These are phyloP conservation scores for Phrynocephalus vlangalii DNA, from an alignment of 2,797 vertebrate genomes.

Conservation along the genomic window DNA sequence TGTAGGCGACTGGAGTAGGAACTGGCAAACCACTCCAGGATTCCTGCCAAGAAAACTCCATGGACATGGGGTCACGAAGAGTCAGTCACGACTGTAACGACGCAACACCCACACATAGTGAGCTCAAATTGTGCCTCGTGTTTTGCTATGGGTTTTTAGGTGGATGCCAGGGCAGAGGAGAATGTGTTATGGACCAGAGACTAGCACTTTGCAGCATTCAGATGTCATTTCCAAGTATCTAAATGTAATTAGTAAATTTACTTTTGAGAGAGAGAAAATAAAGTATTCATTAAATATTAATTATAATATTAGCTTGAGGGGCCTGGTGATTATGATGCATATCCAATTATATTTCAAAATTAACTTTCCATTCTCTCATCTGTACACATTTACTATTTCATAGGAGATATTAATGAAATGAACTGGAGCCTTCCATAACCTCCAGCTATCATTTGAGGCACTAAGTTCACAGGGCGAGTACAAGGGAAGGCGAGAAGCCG, in stretches of 20 bases:
- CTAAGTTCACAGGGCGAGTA: conserved; percentile 32
- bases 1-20: too few relatives aligned
- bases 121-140: too few relatives aligned
- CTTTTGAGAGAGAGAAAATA: neutral
- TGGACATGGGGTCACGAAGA: too few relatives aligned
- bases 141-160: too few relatives aligned
- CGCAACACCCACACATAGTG: too few relatives aligned
- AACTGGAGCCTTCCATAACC: neutral
- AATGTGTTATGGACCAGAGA: too few relatives aligned
- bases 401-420: neutral
- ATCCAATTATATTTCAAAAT: neutral
- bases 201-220: too few relatives aligned
- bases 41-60: too few relatives aligned
- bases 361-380: neutral
- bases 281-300: neutral
- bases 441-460: conserved; percentile 51
- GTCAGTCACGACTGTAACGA: too few relatives aligned
- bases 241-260: neutral
- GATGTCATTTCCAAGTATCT: neutral
- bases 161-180: neutral
- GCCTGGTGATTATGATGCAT: neutral
- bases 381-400: neutral
- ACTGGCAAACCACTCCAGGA: too few relatives aligned
- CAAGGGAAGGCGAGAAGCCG: conserved; percentile 30
- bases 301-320: neutral